These are phyloP conservation scores for Thalassaphorura encarpata DNA, from an alignment of 1,140 invertebrate genomes.

Conservation along the genomic window DNA sequence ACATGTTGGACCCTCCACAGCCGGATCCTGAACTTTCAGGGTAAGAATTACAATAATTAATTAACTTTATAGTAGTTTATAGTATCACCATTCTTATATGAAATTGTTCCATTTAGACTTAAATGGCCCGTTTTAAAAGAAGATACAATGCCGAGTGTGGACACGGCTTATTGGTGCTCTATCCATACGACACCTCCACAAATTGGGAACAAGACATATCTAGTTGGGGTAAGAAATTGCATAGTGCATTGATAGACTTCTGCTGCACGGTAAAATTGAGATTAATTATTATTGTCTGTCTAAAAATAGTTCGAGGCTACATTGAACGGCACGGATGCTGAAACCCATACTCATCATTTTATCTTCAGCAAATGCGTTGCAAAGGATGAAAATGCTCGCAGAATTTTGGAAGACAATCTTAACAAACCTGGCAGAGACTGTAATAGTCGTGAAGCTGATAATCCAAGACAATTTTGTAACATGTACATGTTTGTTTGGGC, in stretches of 20 bases:
- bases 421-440: conserved; percentile 5
- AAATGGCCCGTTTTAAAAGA: neutral
- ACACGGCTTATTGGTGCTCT: conserved; percentile 75
- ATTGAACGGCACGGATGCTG: neutral
- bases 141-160: neutral
- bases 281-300: neutral
- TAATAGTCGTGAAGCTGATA: neutral
- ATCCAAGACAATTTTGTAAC: conserved; percentile 3
- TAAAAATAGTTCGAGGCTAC: neutral
- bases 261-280: neutral
- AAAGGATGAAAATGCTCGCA: neutral
- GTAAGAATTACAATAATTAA: neutral
- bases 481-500: conserved; percentile 1
- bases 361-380: conserved; percentile 62
- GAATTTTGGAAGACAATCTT: neutral
- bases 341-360: conserved; percentile 53
- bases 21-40: neutral
- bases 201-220: conserved; percentile 60
- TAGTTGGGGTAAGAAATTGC: conserved; percentile 51
- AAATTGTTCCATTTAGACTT: neutral
- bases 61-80: neutral
- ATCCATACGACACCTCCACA: conserved; percentile 63
- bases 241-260: neutral
- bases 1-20: conserved; percentile 9
- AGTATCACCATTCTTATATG: neutral